Evolutionary conservation across 2,113 vertebrate species (phyloP), one percentile per base, ranked within the genome.

Genomic region (Machaerirhynchus nigripectus): DNA sequence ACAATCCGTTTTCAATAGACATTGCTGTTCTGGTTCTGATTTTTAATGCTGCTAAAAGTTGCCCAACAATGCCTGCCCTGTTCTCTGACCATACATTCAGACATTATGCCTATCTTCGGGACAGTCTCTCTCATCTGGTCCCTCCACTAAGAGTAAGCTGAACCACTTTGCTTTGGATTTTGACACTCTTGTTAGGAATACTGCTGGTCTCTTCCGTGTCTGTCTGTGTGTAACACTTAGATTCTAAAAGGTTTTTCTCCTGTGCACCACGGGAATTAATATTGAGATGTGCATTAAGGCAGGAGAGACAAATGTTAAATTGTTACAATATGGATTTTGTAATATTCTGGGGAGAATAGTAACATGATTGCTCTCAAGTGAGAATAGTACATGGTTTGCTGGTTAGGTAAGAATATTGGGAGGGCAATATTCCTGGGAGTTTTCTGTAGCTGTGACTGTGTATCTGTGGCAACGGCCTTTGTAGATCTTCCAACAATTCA

Each of bases 31-130:
- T 99, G 97, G 99, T 99, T 85, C 93, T 99, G 92, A 99, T 99
- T 83, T 99, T 99, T 96, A 99, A 99, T 5, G 99, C 99, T 35
- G 99, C 99, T 50, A 98, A 98, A 94, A 99, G 98, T 7, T 99
- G 99, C 81, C 99, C 99, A 24, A 99, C 99, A 5, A 99, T 99
- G 99, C 98, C 99, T 1, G 99, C 99, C 0, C 97, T 99, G 74
- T 99, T 99, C 98, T 99, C 99, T 0, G 99, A 99, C 87, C 99
- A 99, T 84, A 99, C 99, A 0, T 99, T 99, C 96, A 97, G 99
- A 52, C 99, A 99, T 95, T 99, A 99, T 6, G 98, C 99, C 15
- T 99, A 99, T 96, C 98, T 99, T 59, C 98, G 99, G 44, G 99
- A 99, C 98, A 99, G 99, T 19, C 99, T 99, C 82, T 99, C 99